Conservation (phyloP, 30 jellyfish, hydroid and myxozoan genomes). For the Hydractinia echinata region DNA sequence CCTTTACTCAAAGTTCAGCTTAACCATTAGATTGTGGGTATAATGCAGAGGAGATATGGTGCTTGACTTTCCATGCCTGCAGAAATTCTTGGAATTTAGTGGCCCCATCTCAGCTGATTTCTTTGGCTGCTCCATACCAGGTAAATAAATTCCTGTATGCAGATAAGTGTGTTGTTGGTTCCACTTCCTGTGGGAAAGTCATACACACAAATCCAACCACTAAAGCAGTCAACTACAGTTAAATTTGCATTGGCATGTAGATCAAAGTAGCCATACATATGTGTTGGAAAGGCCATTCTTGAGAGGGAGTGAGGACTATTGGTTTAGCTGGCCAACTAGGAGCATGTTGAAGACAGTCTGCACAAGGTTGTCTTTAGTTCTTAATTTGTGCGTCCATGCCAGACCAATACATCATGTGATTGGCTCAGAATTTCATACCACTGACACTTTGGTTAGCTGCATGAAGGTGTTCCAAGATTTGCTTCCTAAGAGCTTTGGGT, state of each 20-base stretch:
- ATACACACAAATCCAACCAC: neutral
- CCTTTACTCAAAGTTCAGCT: neutral
- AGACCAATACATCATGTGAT: no score
- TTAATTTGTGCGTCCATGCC: neutral
- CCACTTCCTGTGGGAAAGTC: neutral
- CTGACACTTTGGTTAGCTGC: no score
- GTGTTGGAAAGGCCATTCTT: conserved; percentile 23
- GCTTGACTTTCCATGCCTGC: neutral
- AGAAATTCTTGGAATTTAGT: neutral
- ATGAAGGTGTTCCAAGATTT: no score
- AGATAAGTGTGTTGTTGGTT: neutral
- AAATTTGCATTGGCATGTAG: neutral
- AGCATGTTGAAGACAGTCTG: no score
- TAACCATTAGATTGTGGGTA: conserved; percentile 28
- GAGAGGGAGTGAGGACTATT: neutral
- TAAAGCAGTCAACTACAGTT: conserved; percentile 5
- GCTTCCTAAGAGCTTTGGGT: no score
- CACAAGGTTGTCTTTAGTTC: neutral
- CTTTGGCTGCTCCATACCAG: conserved; percentile 14
- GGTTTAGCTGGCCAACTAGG: no score
- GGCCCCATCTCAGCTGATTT: conserved; percentile 7
- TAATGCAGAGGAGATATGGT: conserved; percentile 1
- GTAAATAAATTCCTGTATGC: neutral
- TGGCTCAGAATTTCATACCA: no score
- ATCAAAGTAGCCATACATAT: conserved; percentile 15